Conservation (phyloP, 2,888 invertebrate genomes). For the Stenodera caucasica region DNA sequence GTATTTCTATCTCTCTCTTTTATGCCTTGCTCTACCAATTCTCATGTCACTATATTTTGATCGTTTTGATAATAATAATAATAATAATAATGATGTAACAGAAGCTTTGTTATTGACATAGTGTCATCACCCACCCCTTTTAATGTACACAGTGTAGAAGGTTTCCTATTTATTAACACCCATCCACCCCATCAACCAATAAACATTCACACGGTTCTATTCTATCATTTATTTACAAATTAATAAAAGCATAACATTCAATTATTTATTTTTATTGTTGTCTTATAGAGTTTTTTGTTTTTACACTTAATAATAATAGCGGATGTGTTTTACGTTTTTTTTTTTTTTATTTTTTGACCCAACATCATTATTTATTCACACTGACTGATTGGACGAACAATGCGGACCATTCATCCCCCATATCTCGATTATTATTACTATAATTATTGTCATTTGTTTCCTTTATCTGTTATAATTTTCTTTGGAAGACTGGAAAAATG, state of each 20-base stretch:
- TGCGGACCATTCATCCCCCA: not conserved
- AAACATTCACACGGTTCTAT: not conserved
- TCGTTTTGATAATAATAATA: slow-evolving; percentile 4
- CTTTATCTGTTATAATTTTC: too few relatives aligned
- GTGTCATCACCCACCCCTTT: not conserved
- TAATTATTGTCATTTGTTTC: not conserved
- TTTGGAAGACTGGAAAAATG: not conserved
- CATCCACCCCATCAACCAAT: not conserved
- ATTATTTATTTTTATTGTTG: not conserved
- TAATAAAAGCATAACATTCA: not conserved
- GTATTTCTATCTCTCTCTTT: not conserved
- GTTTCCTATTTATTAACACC: not conserved
- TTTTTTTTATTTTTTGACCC: too few relatives aligned
- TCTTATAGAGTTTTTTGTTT: not conserved
- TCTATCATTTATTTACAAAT: not conserved
- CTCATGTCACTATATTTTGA: not conserved
- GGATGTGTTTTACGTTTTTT: too few relatives aligned
- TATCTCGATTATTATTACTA: not conserved
- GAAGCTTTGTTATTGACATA: not conserved
- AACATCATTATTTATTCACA: not conserved
- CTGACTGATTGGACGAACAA: not conserved
- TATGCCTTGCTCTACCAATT: not conserved
- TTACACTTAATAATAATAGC: not conserved
- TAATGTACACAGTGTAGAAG: not conserved
- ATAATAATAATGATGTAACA: slow-evolving; percentile 2